Conservation (phyloP, 30 jellyfish, hydroid and myxozoan genomes). For the Cassiopea xamachana region DNA sequence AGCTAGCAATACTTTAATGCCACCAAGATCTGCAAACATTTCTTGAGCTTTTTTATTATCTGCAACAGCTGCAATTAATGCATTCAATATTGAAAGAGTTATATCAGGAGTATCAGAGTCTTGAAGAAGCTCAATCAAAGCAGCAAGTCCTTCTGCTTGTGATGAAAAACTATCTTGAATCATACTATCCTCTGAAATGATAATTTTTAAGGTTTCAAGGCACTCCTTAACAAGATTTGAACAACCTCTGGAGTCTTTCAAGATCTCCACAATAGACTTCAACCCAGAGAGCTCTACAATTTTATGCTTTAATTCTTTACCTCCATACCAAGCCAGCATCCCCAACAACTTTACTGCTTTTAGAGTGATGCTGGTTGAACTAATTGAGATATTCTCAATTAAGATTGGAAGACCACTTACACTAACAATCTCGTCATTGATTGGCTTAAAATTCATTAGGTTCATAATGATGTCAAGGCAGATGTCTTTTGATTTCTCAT, state of each 20-base stretch:
- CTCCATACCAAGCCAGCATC: slow-evolving; percentile 54
- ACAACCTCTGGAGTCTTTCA: slow-evolving; percentile 14
- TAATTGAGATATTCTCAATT: neutral
- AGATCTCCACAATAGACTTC: slow-evolving; percentile 19
- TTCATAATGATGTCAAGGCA: slow-evolving; percentile 38
- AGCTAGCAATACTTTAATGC: slow-evolving; percentile 12
- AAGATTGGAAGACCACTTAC: slow-evolving; percentile 28
- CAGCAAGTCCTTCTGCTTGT: slow-evolving; percentile 30
- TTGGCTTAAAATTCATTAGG: neutral
- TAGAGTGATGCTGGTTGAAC: slow-evolving; percentile 7
- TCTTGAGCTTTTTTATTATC: slow-evolving; percentile 20
- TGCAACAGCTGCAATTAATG: slow-evolving; percentile 25
- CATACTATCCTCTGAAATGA: slow-evolving; percentile 31
- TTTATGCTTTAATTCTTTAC: slow-evolving; percentile 42
- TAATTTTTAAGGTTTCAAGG: slow-evolving; percentile 24
- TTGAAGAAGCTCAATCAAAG: slow-evolving; percentile 20
- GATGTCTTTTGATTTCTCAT: slow-evolving; percentile 27
- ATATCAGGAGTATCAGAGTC: slow-evolving; percentile 8
- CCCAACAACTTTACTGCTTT: slow-evolving; percentile 37
- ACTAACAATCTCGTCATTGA: slow-evolving; percentile 14
- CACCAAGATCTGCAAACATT: slow-evolving; percentile 46
- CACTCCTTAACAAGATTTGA: slow-evolving; percentile 32
- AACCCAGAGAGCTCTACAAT: slow-evolving; percentile 55
- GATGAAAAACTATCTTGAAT: slow-evolving; percentile 57
- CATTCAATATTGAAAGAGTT: slow-evolving; percentile 6